Conservation (phyloP, 2,888 invertebrate genomes). For the Nomada fucata region DNA sequence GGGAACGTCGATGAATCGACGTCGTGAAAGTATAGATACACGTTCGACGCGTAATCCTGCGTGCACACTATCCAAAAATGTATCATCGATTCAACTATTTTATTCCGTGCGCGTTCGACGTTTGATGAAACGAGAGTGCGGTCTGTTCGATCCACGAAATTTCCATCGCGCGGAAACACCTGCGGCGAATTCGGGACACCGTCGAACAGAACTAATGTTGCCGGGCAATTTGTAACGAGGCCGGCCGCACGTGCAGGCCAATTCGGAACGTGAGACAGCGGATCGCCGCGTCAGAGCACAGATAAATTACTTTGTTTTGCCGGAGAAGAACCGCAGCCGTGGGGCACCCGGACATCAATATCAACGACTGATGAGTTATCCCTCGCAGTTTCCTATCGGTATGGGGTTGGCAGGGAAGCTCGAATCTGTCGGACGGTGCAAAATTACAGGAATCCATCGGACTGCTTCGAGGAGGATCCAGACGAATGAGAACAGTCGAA, state of each 20-base stretch:
- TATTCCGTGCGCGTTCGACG: background rate
- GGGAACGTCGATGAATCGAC: too few relatives aligned
- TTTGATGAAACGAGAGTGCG: conserved; percentile 4
- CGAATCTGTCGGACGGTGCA: background rate
- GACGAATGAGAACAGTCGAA: background rate
- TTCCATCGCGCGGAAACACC: conserved; percentile 58
- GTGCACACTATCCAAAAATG: background rate
- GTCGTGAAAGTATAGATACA: background rate
- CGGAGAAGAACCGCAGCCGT: conserved; percentile 56
- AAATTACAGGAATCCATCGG: conserved; percentile 11
- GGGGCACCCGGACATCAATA: conserved; percentile 59
- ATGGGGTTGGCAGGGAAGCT: background rate
- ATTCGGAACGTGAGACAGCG: conserved; percentile 56
- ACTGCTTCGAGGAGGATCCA: background rate
- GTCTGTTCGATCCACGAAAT: conserved; percentile 44
- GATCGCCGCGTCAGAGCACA: conserved; percentile 54
- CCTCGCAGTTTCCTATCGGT: conserved; percentile 22
- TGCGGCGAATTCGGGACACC: conserved; percentile 58
- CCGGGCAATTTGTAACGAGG: conserved; percentile 66
- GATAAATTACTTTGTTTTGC: conserved; percentile 73
- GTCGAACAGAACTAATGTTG: conserved; percentile 66
- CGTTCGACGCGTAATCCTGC: background rate
- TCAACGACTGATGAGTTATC: conserved; percentile 64
- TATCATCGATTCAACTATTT: background rate
- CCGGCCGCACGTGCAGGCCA: conserved; percentile 25